Percentiles rank a stretch among this genome's conserved stretches.
Evolutionary conservation across 2,113 vertebrate genomes (phyloP).

Genomic region (Gopherus evgoodei): DNA sequence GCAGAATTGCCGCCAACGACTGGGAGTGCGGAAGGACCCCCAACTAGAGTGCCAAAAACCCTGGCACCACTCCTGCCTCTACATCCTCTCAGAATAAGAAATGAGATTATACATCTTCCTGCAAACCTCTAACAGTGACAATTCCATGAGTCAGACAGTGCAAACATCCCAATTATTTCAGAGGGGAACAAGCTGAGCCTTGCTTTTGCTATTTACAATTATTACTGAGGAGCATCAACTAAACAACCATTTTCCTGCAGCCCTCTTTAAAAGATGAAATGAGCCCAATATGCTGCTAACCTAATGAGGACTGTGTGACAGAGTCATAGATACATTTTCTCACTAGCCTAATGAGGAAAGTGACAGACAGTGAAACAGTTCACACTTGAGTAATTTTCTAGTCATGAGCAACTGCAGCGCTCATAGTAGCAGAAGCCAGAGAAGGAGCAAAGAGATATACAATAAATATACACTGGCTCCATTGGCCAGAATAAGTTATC

Average conservation of each 20-base stretch:
- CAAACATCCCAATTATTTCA: constrained; percentile 79
- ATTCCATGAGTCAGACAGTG: constrained; percentile 40
- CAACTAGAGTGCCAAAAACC: no score
- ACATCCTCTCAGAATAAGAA: background rate
- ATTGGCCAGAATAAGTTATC: constrained; percentile 83
- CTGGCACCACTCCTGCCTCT: background rate
- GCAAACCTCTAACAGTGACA: constrained; percentile 8
- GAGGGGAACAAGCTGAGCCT: constrained; percentile 66
- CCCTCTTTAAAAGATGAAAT: constrained; percentile 82
- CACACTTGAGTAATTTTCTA: constrained; percentile 83
- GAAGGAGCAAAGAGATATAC: constrained; percentile 42
- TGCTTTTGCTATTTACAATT: constrained; percentile 75
- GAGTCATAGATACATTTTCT: constrained; percentile 80
- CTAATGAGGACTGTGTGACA: constrained; percentile 82
- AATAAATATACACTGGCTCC: constrained; percentile 73
- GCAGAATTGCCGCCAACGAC: no score
- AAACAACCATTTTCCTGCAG: constrained; percentile 71
- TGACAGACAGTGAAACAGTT: constrained; percentile 84
- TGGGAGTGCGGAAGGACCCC: no score
- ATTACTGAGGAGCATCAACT: constrained; percentile 64
- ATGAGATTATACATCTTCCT: background rate
- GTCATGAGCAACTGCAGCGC: constrained; percentile 75
- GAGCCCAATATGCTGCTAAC: constrained; percentile 74
- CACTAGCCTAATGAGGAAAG: constrained; percentile 84
- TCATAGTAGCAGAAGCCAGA: constrained; percentile 59